Conservation (phyloP, 2,797 vertebrate genomes). For the Oreortyx pictus region DNA sequence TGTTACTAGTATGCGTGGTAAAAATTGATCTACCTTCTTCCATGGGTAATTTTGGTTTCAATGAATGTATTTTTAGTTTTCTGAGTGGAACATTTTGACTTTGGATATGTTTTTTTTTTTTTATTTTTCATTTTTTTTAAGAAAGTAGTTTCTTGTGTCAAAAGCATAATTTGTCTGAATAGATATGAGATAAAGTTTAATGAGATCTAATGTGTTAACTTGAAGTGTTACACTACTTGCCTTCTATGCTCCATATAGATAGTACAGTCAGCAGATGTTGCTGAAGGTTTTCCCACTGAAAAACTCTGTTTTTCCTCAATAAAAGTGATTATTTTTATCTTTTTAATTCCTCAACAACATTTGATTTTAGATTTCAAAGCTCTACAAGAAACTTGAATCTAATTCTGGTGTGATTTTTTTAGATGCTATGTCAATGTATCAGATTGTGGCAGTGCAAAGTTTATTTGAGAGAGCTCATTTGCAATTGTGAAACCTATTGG, state of each 20-base stretch:
- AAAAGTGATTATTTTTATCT: neutral
- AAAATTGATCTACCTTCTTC: neutral
- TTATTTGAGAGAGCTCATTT: neutral
- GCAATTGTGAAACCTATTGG: neutral
- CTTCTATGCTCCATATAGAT: neutral
- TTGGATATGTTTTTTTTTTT: rapidly evolving
- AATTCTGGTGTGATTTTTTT: neutral
- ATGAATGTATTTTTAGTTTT: neutral
- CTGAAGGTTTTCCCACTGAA: neutral
- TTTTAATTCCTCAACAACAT: neutral
- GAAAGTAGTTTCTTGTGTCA: neutral
- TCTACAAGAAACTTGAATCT: neutral
- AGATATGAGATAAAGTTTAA: neutral
- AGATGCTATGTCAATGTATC: neutral
- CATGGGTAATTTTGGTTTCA: neutral
- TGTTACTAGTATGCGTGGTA: neutral
- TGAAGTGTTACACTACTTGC: conserved; percentile 12
- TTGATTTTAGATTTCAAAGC: conserved; percentile 1
- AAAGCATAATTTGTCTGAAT: neutral
- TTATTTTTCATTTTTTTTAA: neutral
- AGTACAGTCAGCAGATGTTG: neutral
- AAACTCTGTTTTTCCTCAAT: neutral
- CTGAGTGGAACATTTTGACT: neutral
- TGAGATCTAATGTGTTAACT: neutral
- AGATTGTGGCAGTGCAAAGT: neutral